These are phyloP conservation scores for Pituophis catenifer DNA, from an alignment of 2,113 vertebrate species.

Conservation along the genomic window DNA sequence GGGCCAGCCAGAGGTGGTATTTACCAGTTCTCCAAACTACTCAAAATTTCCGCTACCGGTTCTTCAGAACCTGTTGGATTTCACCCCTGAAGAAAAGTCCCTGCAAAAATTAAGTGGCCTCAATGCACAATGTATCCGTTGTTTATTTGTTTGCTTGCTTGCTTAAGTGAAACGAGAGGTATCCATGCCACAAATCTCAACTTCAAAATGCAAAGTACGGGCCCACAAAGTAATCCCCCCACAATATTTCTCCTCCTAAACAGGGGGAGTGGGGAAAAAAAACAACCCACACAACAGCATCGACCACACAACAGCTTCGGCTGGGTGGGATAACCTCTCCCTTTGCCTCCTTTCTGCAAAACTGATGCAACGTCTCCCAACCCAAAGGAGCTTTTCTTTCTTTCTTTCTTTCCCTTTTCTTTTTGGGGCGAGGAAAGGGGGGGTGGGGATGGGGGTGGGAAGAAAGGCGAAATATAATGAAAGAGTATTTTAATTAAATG, in stretches of 20 bases:
- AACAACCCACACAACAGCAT: background rate
- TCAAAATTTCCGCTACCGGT: no score
- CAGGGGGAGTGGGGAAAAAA: no score
- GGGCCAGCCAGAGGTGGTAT: no score
- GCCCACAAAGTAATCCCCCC: conserved; percentile 1
- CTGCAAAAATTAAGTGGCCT: no score
- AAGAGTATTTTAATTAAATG: conserved; percentile 90
- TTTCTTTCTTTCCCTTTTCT: background rate
- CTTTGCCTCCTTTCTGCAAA: background rate
- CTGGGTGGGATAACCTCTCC: no score
- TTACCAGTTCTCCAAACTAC: no score
- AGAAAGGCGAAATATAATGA: conserved; percentile 57
- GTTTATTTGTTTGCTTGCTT: background rate
- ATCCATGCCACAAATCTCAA: background rate
- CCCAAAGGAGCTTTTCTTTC: conserved; percentile 6
- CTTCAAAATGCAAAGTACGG: background rate
- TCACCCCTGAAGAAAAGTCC: no score
- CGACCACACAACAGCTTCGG: background rate
- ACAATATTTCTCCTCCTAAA: background rate
- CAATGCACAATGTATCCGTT: no score
- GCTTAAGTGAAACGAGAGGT: conserved; percentile 39
- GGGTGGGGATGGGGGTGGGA: conserved; percentile 31
- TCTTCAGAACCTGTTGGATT: no score
- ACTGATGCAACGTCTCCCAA: conserved; percentile 10
- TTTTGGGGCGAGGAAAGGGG: conserved; percentile 36